These are phyloP conservation scores for Argyresthia albistria DNA, from an alignment of 2,888 invertebrate genomes.

Conservation along the genomic window DNA sequence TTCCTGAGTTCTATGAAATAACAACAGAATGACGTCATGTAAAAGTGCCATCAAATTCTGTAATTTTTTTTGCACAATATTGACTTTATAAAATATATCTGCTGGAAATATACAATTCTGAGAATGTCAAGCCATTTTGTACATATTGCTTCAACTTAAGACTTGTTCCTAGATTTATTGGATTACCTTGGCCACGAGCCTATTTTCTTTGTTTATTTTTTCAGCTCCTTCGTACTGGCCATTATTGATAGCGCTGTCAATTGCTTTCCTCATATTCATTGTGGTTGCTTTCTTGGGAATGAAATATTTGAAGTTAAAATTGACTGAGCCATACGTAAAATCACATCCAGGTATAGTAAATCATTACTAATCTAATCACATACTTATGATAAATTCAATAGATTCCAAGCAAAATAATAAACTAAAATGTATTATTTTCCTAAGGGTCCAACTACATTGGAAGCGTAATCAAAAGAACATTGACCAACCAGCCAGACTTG, in stretches of 20 bases:
- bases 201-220: neutral
- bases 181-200: too few relatives aligned
- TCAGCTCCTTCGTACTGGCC: slow-evolving; percentile 61
- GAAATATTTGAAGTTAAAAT: slow-evolving; percentile 59
- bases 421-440: neutral
- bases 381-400: too few relatives aligned
- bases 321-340: slow-evolving; percentile 54
- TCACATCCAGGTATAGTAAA: slow-evolving; percentile 46
- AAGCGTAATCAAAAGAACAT: slow-evolving; percentile 85
- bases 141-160: too few relatives aligned
- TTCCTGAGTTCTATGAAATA: too few relatives aligned
- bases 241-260: slow-evolving; percentile 45
- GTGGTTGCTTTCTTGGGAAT: slow-evolving; percentile 53
- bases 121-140: too few relatives aligned
- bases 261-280: slow-evolving; percentile 56
- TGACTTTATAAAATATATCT: too few relatives aligned
- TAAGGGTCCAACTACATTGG: slow-evolving; percentile 80
- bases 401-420: too few relatives aligned
- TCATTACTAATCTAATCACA: neutral
- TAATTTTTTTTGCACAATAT: too few relatives aligned
- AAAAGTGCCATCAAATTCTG: too few relatives aligned
- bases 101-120: too few relatives aligned
- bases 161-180: too few relatives aligned
- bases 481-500: slow-evolving; percentile 86
- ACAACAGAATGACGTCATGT: too few relatives aligned